A percentile compares a stretch with the other conserved stretches of the same genome.
These are phyloP conservation scores for Anas platyrhynchos DNA, from an alignment of 2,113 vertebrate genomes.

Conservation along the genomic window DNA sequence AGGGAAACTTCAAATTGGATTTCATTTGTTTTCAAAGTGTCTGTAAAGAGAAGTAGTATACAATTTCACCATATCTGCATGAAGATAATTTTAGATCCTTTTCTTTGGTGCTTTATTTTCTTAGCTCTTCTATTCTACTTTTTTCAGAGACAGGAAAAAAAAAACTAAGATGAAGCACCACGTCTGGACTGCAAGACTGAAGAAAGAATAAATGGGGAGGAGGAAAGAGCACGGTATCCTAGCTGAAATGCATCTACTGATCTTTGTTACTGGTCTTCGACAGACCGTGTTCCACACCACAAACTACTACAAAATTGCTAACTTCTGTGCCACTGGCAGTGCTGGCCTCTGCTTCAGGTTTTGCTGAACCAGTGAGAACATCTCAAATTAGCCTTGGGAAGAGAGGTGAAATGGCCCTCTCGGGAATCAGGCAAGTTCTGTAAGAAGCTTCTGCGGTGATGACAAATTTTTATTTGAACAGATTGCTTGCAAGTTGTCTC, in stretches of 20 bases:
- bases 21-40: not conserved
- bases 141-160: not conserved
- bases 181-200: not conserved
- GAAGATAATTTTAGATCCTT: not conserved
- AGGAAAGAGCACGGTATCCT: not conserved
- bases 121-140: not conserved
- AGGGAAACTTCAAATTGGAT: not conserved
- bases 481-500: constrained; percentile 52
- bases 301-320: constrained; percentile 35
- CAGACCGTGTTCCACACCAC: not conserved
- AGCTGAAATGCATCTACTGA: constrained; percentile 19
- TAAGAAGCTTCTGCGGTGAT: not conserved
- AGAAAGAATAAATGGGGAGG: not conserved
- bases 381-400: not conserved
- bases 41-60: not conserved
- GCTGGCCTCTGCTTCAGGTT: constrained; percentile 14
- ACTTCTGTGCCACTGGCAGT: constrained; percentile 5
- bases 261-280: constrained; percentile 23
- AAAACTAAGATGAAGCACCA: not conserved
- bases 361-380: constrained; percentile 12
- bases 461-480: constrained; percentile 7
- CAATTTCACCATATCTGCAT: not conserved
- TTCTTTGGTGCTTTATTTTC: not conserved
- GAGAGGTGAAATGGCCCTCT: not conserved
- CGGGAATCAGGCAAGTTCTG: not conserved